Evolutionary conservation across 2,113 vertebrate species (phyloP).

Genomic region (Hyperopisus bebe): DNA sequence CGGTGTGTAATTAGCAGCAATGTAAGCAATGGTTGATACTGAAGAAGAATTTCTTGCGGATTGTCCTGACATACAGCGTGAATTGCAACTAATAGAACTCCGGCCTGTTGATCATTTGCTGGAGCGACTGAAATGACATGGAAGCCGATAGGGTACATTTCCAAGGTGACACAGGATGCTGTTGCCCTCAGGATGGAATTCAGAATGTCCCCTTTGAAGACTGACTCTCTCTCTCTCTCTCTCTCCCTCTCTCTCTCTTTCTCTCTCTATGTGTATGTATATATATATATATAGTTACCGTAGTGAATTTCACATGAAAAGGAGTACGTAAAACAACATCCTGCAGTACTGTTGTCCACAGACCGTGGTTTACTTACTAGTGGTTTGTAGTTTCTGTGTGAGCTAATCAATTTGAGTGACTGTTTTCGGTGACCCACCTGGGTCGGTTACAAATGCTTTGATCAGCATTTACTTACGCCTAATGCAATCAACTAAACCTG

Average conservation of each 20-base stretch:
- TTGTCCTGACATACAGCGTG: background rate
- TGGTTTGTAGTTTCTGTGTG: background rate
- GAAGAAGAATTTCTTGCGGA: background rate
- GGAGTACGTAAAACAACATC: background rate
- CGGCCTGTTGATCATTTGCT: background rate
- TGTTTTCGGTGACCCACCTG: background rate
- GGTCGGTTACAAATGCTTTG: background rate
- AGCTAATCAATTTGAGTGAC: background rate
- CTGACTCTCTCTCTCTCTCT: background rate
- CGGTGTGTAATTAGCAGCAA: slow-evolving; percentile 2
- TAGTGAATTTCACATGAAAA: background rate
- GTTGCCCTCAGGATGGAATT: background rate
- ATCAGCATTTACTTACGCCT: background rate
- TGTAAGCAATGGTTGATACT: background rate
- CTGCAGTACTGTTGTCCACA: background rate
- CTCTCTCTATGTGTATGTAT: no score
- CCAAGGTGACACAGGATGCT: background rate
- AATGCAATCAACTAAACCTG: background rate
- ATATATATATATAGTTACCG: background rate
- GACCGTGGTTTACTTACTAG: background rate
- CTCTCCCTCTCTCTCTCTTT: no score
- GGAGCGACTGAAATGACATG: background rate
- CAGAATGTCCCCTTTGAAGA: background rate
- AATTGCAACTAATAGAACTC: background rate
- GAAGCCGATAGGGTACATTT: background rate